Evolutionary conservation across 2,888 invertebrate species (phyloP).

Genomic region (Sympetrum striolatum): DNA sequence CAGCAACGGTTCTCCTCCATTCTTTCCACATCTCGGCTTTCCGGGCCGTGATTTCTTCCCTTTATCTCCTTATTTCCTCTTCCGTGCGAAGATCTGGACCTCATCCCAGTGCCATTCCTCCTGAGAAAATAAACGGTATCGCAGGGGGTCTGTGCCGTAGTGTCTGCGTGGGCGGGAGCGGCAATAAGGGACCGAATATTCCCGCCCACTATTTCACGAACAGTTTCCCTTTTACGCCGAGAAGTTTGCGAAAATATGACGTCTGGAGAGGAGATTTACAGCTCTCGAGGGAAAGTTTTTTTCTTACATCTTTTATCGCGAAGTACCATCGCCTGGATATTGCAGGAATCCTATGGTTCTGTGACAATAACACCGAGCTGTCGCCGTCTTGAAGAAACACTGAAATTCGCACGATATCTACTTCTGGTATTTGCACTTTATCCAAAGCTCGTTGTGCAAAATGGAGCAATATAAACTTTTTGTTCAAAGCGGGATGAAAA

Average conservation of each 20-base stretch:
- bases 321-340: neutral
- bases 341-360: neutral
- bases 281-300: neutral
- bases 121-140: slow-evolving; percentile 25
- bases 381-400: neutral
- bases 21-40: neutral
- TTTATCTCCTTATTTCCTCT: neutral
- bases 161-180: neutral
- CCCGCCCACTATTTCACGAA: neutral
- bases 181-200: neutral
- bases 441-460: too few relatives aligned
- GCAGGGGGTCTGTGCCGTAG: neutral
- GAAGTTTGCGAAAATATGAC: neutral
- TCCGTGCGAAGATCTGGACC: neutral
- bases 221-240: neutral
- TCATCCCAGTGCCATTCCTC: neutral
- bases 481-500: too few relatives aligned
- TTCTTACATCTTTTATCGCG: neutral
- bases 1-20: neutral
- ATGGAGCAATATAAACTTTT: too few relatives aligned
- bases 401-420: too few relatives aligned
- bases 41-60: neutral
- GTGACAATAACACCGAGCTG: neutral
- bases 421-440: too few relatives aligned
- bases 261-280: neutral